Evolutionary conservation across 92 coral and sea anemone species (phyloP).

Genomic region (Siderastrea radians): DNA sequence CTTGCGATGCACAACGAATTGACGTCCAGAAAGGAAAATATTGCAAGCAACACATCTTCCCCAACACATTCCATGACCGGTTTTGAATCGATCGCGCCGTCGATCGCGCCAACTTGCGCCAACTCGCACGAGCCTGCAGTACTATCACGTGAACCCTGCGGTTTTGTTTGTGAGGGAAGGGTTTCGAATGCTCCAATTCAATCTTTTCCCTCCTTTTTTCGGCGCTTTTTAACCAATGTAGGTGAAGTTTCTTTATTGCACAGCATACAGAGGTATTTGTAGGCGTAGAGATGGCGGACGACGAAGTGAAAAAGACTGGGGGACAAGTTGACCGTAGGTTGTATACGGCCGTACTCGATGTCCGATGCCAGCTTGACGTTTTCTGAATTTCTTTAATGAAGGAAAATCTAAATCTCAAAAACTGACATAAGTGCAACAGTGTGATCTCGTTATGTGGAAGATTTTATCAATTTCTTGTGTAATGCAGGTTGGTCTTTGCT

Average conservation of each 20-base stretch:
- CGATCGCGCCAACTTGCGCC: slow-evolving; percentile 17
- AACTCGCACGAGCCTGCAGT: slow-evolving; percentile 50
- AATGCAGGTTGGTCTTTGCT: too few relatives aligned
- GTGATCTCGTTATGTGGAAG: not conserved
- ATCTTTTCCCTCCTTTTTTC: not conserved
- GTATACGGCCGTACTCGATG: not conserved
- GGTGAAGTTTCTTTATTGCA: slow-evolving; percentile 36
- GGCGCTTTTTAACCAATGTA: not conserved
- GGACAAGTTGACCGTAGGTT: slow-evolving; percentile 92
- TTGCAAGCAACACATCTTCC: slow-evolving; percentile 73
- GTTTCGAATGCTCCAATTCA: not conserved
- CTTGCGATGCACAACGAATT: slow-evolving; percentile 55
- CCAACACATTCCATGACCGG: slow-evolving; percentile 46
- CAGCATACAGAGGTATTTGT: not conserved
- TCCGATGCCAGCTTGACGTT: not conserved
- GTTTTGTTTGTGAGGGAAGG: slow-evolving; percentile 23
- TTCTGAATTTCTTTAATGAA: not conserved
- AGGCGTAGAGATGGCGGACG: slow-evolving; percentile 64
- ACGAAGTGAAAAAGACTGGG: slow-evolving; percentile 82
- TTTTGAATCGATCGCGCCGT: not conserved
- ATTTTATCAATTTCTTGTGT: not conserved
- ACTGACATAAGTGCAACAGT: not conserved
- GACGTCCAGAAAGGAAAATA: slow-evolving; percentile 75
- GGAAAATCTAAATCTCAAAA: not conserved
- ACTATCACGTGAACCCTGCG: slow-evolving; percentile 44